Percentiles rank a stretch among this genome's conserved stretches.
Conservation (phyloP, 2,888 invertebrate species). For the Pandemis cinnamomeana region DNA sequence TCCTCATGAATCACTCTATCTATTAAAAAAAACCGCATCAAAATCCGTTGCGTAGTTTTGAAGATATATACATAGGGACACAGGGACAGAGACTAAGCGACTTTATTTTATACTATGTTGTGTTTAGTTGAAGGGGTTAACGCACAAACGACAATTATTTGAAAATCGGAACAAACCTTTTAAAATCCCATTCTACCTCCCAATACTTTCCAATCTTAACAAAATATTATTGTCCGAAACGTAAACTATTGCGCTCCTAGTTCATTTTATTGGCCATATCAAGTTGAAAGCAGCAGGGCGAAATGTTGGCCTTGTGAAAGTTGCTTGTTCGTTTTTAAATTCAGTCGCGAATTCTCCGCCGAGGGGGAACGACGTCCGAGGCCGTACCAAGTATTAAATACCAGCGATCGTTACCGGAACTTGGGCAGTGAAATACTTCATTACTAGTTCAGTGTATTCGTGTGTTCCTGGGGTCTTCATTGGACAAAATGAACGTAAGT, state of each 20-base stretch:
- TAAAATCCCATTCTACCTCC: too few relatives aligned
- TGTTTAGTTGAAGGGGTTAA: too few relatives aligned
- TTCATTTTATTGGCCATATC: conserved; percentile 21
- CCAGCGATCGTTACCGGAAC: conserved; percentile 20
- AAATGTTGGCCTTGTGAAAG: conserved; percentile 34
- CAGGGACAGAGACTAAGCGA: too few relatives aligned
- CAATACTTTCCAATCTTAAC: too few relatives aligned
- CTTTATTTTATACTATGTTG: too few relatives aligned
- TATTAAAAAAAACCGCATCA: too few relatives aligned
- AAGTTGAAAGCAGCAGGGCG: conserved; percentile 36
- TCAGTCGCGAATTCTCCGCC: conserved; percentile 29
- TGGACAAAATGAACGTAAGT: conserved; percentile 36
- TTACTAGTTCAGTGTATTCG: conserved; percentile 23
- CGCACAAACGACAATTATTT: too few relatives aligned
- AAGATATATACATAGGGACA: too few relatives aligned
- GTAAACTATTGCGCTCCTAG: not conserved
- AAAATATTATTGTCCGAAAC: not conserved
- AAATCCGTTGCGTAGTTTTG: too few relatives aligned
- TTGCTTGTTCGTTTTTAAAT: conserved; percentile 6
- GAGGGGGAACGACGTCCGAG: conserved; percentile 16
- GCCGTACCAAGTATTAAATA: not conserved
- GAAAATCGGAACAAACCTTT: too few relatives aligned
- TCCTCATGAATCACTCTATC: too few relatives aligned
- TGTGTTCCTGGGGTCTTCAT: not conserved
- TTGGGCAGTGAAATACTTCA: conserved; percentile 22